A percentile compares a stretch with the other conserved stretches of the same genome.
These are phyloP conservation scores for Plestiodon gilberti DNA, from an alignment of 2,113 vertebrate genomes.

Conservation along the genomic window DNA sequence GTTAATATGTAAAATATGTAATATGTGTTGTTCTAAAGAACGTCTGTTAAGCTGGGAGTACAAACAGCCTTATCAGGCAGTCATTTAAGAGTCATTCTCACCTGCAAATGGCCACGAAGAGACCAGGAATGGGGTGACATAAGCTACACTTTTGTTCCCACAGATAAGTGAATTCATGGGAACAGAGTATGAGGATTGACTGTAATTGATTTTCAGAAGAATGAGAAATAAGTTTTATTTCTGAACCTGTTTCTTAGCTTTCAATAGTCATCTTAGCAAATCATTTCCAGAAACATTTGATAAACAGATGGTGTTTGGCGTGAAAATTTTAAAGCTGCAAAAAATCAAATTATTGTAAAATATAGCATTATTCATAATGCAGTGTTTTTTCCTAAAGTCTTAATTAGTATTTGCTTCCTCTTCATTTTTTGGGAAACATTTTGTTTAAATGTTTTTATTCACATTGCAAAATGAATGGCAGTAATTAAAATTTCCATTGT, in stretches of 20 bases:
- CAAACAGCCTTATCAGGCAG: too few species aligned
- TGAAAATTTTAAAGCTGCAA: conserved; percentile 10
- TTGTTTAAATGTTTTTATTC: conserved; percentile 59
- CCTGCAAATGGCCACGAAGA: too few species aligned
- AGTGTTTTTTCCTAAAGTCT: conserved; percentile 54
- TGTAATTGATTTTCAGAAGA: too few species aligned
- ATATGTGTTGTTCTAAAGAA: too few species aligned
- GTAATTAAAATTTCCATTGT: conserved; percentile 74
- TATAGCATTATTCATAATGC: background rate
- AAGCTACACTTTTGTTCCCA: too few species aligned
- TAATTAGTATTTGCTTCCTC: conserved; percentile 22
- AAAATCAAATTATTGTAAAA: background rate
- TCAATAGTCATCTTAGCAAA: background rate
- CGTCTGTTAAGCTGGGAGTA: too few species aligned
- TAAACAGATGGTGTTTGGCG: conserved; percentile 41
- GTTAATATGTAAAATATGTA: too few species aligned
- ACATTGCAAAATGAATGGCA: conserved; percentile 48
- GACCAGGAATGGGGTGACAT: too few species aligned
- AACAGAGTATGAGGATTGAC: too few species aligned
- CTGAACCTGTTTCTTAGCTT: background rate
- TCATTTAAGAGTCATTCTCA: too few species aligned
- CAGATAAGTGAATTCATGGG: too few species aligned
- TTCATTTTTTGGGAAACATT: conserved; percentile 45
- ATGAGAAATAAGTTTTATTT: too few species aligned
- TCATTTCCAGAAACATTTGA: conserved; percentile 26